Evolutionary conservation across 2,888 invertebrate genomes (phyloP), one percentile per base, ranked within the genome.

Genomic region (Xestia c-nigrum): DNA sequence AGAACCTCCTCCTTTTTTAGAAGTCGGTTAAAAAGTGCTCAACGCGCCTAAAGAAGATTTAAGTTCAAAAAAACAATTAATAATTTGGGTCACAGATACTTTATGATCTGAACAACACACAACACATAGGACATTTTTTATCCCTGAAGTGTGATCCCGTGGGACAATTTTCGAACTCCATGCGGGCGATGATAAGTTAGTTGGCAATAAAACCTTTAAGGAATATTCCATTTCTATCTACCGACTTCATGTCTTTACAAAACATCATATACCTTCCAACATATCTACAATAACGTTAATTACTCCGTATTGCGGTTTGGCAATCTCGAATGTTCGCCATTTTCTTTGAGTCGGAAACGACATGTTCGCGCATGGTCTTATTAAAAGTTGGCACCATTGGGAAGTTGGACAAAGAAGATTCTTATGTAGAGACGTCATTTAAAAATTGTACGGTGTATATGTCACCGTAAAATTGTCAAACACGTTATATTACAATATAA

Each of bases 221-320:
- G 9, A 66, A 19, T 66, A 0, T 16, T 38, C 14, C 40, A 63
- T 61, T n/a, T 66, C 3, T 14, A 24, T 50, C 1, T 10, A 3
- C 10, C 21, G 65, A 16, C 24, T 6, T 52, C 2, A 46, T 66
- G 31, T 5, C 46, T 43, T 50, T 24, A 46, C 0, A 40, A 21
- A 24, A 75, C 12, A 50, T 19, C 6, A 52, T 12, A 43, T 5
- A n/a, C 10, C 24, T 57, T n/a, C 5, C n/a, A 55, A 46, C 5
- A 38, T 46, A 38, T 16, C 0, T 47, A 31, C 9, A 61, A 24
- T 31, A 47, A 50, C 38, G 38, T 75, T 80, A 81, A 75, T 75
- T 81, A 65, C 57, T 40, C 14, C 46, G 21, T 61, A 64, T 57
- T 65, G 81, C 21, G 79, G 81, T 75, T 74, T 69, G 5, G 43